These are phyloP conservation scores for Sebastes taczanowskii DNA, from an alignment of 2,797 vertebrate species.

Conservation along the genomic window DNA sequence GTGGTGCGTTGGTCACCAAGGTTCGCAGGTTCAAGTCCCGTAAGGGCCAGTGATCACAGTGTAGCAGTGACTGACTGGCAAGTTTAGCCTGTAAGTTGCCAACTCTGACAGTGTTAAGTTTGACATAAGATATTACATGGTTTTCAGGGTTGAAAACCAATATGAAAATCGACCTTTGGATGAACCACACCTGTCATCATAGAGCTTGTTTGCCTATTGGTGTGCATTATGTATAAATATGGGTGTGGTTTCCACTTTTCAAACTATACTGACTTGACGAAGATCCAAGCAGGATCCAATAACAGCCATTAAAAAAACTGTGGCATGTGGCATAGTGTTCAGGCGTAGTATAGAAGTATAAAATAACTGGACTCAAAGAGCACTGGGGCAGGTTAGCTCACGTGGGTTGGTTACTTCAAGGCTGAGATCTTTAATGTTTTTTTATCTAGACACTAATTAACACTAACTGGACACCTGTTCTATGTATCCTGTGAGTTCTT, in stretches of 20 bases:
- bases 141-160: too few relatives aligned
- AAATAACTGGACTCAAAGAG: neutral
- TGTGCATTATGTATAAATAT: neutral
- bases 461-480: neutral
- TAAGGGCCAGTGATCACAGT: slow-evolving; percentile 41
- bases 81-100: too few relatives aligned
- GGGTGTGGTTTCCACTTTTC: neutral
- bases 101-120: too few relatives aligned
- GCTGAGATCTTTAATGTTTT: neutral
- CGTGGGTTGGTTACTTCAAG: neutral
- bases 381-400: too few relatives aligned
- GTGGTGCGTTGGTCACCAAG: slow-evolving; percentile 80
- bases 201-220: too few relatives aligned
- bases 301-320: fast-evolving
- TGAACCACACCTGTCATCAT: too few relatives aligned
- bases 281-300: neutral
- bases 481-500: neutral
- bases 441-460: neutral
- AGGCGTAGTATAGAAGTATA: neutral
- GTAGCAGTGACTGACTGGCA: neutral
- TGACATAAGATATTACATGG: too few relatives aligned
- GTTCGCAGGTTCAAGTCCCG: slow-evolving; percentile 62
- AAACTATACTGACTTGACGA: neutral
- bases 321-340: neutral
- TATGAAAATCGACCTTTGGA: too few relatives aligned